These are phyloP conservation scores for Spicauda simplicius DNA, from an alignment of 2,888 invertebrate species.

Conservation along the genomic window DNA sequence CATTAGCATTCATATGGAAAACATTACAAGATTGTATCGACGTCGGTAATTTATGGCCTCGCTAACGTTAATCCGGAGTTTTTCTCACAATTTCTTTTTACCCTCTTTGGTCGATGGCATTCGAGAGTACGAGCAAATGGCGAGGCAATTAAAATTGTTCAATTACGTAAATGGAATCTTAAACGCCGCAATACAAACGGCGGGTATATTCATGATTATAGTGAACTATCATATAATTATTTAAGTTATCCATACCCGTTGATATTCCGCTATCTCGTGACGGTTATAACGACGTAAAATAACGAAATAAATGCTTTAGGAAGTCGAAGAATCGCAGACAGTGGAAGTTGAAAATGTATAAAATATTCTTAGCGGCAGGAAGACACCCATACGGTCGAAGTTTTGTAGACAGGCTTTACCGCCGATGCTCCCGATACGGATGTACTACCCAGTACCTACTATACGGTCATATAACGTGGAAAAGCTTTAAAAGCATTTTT, in stretches of 20 bases:
- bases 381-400: not conserved
- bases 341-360: not conserved
- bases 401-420: too few relatives aligned
- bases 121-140: slow-evolving; percentile 1
- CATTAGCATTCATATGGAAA: slow-evolving; percentile 20
- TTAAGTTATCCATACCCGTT: too few relatives aligned
- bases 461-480: too few relatives aligned
- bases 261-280: too few relatives aligned
- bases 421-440: too few relatives aligned
- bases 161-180: slow-evolving; percentile 1
- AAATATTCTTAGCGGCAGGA: not conserved
- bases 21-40: slow-evolving; percentile 18
- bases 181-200: not conserved
- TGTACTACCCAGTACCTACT: too few relatives aligned
- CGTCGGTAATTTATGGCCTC: slow-evolving; percentile 7
- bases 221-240: too few relatives aligned
- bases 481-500: too few relatives aligned
- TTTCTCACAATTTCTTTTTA: slow-evolving; percentile 5
- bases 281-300: too few relatives aligned
- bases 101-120: slow-evolving; percentile 4
- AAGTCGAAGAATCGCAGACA: not conserved
- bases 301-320: too few relatives aligned
- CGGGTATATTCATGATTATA: too few relatives aligned
- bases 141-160: slow-evolving; percentile 10
- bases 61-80: slow-evolving; percentile 17